These are phyloP conservation scores for Nomia melanderi DNA, from an alignment of 1,140 invertebrate genomes.

Conservation along the genomic window DNA sequence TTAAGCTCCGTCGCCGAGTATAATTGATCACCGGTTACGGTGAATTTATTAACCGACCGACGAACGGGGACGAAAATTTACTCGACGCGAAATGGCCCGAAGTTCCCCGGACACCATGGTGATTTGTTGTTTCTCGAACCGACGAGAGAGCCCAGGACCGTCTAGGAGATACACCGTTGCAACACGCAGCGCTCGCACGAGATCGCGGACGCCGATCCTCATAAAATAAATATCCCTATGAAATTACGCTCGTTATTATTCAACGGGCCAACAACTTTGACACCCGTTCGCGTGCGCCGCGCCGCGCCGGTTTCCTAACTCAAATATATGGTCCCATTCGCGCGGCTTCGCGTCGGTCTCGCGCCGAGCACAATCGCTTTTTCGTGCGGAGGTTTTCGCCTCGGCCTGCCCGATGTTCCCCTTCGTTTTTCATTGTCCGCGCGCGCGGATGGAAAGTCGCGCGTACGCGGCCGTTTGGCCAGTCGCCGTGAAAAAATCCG, in stretches of 20 bases:
- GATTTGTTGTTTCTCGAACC: constrained; percentile 26
- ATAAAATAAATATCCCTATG: constrained; percentile 28
- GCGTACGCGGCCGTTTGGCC: background rate
- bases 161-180: constrained; percentile 11
- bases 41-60: background rate
- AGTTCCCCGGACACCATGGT: background rate
- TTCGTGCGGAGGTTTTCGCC: too few species aligned
- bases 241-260: constrained; percentile 23
- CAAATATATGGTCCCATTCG: constrained; percentile 22
- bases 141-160: too few species aligned
- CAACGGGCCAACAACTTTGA: constrained; percentile 25
- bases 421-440: background rate
- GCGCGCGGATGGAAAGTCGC: too few species aligned
- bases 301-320: constrained; percentile 6
- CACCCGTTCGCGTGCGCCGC: background rate
- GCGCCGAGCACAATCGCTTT: too few species aligned
- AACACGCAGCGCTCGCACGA: background rate
- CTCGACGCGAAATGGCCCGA: background rate
- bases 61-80: background rate
- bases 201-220: background rate
- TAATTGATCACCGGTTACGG: background rate
- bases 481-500: too few species aligned
- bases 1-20: background rate
- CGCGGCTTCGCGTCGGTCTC: background rate
- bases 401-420: too few species aligned